These are phyloP conservation scores for Napeogenes sylphis DNA, from an alignment of 2,888 invertebrate species.

Conservation along the genomic window DNA sequence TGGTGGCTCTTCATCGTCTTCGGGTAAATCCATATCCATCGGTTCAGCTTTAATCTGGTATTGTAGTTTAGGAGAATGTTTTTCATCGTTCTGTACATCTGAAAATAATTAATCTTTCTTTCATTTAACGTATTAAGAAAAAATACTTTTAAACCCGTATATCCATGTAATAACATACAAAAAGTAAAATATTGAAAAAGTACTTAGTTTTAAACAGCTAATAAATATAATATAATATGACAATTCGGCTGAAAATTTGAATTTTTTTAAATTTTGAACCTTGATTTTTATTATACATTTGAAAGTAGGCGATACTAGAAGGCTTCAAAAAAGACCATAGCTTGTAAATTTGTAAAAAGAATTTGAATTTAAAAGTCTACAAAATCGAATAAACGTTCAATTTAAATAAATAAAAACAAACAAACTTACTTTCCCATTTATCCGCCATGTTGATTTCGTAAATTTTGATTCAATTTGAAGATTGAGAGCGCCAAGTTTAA, in stretches of 20 bases:
- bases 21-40: constrained; percentile 80
- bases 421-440: constrained; percentile 86
- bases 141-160: not conserved
- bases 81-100: constrained; percentile 57
- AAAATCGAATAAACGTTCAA: constrained; percentile 10
- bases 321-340: constrained; percentile 27
- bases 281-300: constrained; percentile 37
- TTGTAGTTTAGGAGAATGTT: constrained; percentile 48
- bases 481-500: constrained; percentile 64
- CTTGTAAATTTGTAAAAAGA: constrained; percentile 30
- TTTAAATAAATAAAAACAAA: constrained; percentile 49
- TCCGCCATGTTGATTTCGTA: constrained; percentile 87
- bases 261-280: constrained; percentile 78
- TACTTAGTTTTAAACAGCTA: constrained; percentile 23
- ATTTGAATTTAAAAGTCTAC: constrained; percentile 15
- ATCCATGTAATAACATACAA: constrained; percentile 7
- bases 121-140: constrained; percentile 12
- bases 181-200: constrained; percentile 25
- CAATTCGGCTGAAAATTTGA: constrained; percentile 68
- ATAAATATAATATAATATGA: constrained; percentile 40
- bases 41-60: constrained; percentile 76
- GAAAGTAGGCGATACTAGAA: constrained; percentile 34
- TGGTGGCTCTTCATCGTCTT: constrained; percentile 82
- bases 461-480: constrained; percentile 60
- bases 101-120: constrained; percentile 37